phyloP scores from a whole-genome alignment of 2,888 invertebrate genomes.

The Teleogryllus oceanicus region DNA sequence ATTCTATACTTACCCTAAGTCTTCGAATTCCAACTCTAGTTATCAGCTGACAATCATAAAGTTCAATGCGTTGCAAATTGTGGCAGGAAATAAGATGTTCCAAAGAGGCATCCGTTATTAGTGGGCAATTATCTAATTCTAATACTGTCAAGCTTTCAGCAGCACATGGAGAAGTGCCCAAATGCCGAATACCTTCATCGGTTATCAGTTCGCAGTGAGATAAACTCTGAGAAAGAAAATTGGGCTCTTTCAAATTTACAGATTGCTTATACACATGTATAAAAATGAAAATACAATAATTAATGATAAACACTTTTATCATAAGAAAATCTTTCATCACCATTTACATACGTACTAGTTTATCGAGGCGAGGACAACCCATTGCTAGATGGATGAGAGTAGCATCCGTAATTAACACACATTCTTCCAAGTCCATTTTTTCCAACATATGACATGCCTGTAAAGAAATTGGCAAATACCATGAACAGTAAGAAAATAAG shows the following conservation, averaged over 20 bases:
- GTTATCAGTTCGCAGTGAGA: conserved; percentile 99
- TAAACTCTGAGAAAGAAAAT: conserved; percentile 67
- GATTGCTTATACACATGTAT: too few species aligned
- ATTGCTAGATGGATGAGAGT: conserved; percentile 90
- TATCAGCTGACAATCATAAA: conserved; percentile 99
- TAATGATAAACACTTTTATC: too few species aligned
- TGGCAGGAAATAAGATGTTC: conserved; percentile 93
- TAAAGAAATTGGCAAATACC: conserved; percentile 41
- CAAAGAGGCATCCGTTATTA: conserved; percentile 93
- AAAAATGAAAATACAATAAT: too few species aligned
- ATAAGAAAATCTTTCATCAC: too few species aligned
- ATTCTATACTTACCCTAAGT: conserved; percentile 68
- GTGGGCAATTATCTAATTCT: conserved; percentile 97
- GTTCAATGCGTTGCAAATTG: conserved; percentile 92
- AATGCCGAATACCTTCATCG: conserved; percentile 93
- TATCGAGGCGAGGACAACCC: conserved; percentile 92
- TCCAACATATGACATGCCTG: conserved; percentile 91
- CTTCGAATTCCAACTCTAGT: conserved; percentile 94
- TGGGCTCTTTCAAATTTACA: not conserved
- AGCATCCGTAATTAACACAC: conserved; percentile 91
- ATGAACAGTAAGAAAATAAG: too few species aligned
- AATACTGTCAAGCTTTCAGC: conserved; percentile 90
- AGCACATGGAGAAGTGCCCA: conserved; percentile 89
- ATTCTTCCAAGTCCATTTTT: conserved; percentile 98
- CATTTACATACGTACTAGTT: conserved; percentile 65